Evolutionary conservation across 2,113 vertebrate species (phyloP), one percentile per base, ranked within the genome.

Genomic region (Ailurus styani): DNA sequence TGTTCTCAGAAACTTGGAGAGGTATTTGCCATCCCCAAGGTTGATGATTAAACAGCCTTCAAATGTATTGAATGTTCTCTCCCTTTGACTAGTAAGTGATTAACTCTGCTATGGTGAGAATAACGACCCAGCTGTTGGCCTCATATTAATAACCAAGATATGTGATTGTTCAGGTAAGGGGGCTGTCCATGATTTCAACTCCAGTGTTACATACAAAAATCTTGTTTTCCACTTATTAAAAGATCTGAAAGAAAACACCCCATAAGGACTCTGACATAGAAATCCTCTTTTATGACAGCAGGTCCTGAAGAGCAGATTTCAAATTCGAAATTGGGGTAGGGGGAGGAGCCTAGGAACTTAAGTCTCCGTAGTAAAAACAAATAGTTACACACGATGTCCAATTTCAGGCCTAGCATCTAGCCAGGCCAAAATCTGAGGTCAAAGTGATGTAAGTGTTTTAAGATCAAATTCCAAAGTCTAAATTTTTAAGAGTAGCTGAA

Each of bases 21-120:
- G 6, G 45, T 82, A 47, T 27, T 78, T 95, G 73, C 23, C 91
- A 70, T 90, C 37, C 52, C 37, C 37, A n/a, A 81, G 91, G 73
- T 27, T 96, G 68, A 96, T 84, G 62, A 87, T 96, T 96, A 87
- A 84, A 72, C 60, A 78, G n/a, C 14, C 29, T 84, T 77, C 68
- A 57, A 62, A 90, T 72, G 21, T 20, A 54, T 3, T 45, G 34
- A 91, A 90, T 75, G 60, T 3, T 37, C 10, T 72, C 60, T 91
- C 42, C 21, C 7, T 90, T 73, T 93, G 17, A 47, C 40, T 45
- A 42, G 86, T 87, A 50, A 97, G 47, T 84, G 60, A 96, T 87
- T 91, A 91, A 88, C 82, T 88, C 57, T 50, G 7, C 27, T 60
- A 7, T 18, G 18, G 4, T 73, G 40, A 93, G 87, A 90, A 87